Evolutionary conservation across 2,888 invertebrate genomes (phyloP).

Genomic region (Itoplectis maculator): DNA sequence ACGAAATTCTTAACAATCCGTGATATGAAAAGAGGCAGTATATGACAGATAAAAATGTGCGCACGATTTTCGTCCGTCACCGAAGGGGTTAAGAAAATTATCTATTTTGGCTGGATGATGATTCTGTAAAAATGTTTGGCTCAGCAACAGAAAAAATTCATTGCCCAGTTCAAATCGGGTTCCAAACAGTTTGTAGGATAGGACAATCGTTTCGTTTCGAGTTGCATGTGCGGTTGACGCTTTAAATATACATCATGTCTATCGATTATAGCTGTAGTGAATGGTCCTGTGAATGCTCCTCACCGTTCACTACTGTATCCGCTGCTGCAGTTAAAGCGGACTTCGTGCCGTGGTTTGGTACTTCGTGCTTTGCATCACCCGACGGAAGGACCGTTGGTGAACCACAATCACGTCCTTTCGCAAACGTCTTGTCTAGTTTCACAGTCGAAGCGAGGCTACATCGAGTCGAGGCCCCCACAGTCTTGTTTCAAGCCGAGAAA

Average conservation of each 20-base stretch:
- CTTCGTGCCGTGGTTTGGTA: constrained; percentile 53
- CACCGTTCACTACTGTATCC: constrained; percentile 38
- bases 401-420: constrained; percentile 61
- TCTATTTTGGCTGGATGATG: neutral
- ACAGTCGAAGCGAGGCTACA: constrained; percentile 32
- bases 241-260: neutral
- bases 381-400: constrained; percentile 48
- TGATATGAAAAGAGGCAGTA: neutral
- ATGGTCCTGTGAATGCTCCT: constrained; percentile 25
- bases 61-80: too few relatives aligned
- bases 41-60: constrained; percentile 1
- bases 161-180: neutral
- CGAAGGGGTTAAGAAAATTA: neutral
- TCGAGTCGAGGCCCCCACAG: constrained; percentile 27
- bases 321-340: constrained; percentile 39
- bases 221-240: neutral
- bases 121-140: neutral
- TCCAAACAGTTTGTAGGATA: neutral
- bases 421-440: constrained; percentile 40
- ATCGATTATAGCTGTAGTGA: neutral
- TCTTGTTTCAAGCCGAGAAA: constrained; percentile 23
- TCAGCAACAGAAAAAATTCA: neutral
- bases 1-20: neutral
- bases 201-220: constrained; percentile 25
- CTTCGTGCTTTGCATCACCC: constrained; percentile 35